Base-by-base conservation (phyloP, 92 coral and sea anemone species). In the Blastomussa wellsi region DNA sequence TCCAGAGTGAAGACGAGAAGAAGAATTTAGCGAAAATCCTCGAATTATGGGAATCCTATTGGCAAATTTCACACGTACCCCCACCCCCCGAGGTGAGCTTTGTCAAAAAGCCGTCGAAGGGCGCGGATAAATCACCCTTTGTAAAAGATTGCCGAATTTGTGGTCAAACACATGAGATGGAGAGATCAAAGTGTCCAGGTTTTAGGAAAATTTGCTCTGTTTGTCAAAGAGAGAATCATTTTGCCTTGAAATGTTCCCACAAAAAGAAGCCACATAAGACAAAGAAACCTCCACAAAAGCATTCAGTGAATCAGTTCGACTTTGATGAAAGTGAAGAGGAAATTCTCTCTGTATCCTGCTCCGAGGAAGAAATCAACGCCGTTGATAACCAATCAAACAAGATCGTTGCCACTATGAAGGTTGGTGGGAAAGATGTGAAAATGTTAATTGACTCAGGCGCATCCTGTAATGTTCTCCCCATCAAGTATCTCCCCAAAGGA, bases 1-100 rank as follows among this genome's bases (percentile, higher is more conserved):
- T 90, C 35, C 64, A 53, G 36, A 78, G 19, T 41, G 86, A 87
- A 38, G 91, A 57, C 33, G 94, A 91, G 53, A 92, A 79, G 75
- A 67, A 76, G 49, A 51, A 84, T 76, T 71, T 90, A 5, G 84
- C 78, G 22, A 88, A 49, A 77, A 60, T 91, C 44, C 77, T 91
- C 29, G 80, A 85, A 51, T 76, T 88, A 60, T 80, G 92, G 92
- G 71, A 44, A 13, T 44, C 49, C 1, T 44, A 91, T 65, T 88
- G 90, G 20, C 82, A 57, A 60, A 78, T 2, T 20, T 41, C 74
- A 62, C 73, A 79, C 74, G 59, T 26, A 79, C 83, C 81, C 64
- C 65, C 65, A 49, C 26, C 66, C 67, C 66, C 53, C 28, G 74
- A 78, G 71, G 82, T 78, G 82, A 78, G 2, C 3, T 19, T 19